These are phyloP conservation scores for Platalea minor DNA, from an alignment of 2,797 vertebrate genomes.

Conservation along the genomic window DNA sequence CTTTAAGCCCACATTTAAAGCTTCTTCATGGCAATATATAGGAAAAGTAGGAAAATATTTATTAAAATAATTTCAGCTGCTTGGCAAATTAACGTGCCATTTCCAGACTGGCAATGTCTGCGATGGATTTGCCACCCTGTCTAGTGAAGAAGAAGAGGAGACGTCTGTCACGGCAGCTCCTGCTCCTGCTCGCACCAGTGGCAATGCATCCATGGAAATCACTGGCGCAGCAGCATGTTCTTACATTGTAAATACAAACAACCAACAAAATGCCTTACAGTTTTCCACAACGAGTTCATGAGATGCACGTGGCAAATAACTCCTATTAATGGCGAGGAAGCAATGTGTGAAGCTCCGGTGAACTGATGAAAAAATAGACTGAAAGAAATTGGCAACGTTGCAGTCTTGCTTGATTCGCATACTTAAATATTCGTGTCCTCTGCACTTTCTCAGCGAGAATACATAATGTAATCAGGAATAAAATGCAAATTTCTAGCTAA, in stretches of 20 bases:
- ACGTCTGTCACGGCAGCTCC: rapidly evolving
- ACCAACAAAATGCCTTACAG: not conserved
- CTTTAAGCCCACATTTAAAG: not conserved
- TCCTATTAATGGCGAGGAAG: not conserved
- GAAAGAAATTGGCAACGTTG: not conserved
- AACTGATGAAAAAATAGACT: slow-evolving; percentile 6
- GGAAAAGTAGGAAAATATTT: not conserved
- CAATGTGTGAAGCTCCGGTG: not conserved
- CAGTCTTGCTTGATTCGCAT: not conserved
- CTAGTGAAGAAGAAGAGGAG: not conserved
- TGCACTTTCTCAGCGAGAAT: slow-evolving; percentile 14
- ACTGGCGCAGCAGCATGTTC: not conserved
- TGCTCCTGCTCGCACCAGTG: not conserved
- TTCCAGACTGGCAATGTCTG: not conserved
- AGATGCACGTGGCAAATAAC: not conserved
- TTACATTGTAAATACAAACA: not conserved
- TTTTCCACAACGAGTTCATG: not conserved
- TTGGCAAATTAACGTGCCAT: not conserved
- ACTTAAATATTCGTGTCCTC: slow-evolving; percentile 3
- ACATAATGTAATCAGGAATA: slow-evolving; percentile 41
- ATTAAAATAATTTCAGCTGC: not conserved
- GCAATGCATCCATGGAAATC: not conserved
- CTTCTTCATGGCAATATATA: not conserved
- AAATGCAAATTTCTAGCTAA: slow-evolving; percentile 40
- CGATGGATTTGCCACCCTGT: not conserved